phyloP scores from a whole-genome alignment of 2,113 vertebrate species.

The Lontra canadensis region DNA sequence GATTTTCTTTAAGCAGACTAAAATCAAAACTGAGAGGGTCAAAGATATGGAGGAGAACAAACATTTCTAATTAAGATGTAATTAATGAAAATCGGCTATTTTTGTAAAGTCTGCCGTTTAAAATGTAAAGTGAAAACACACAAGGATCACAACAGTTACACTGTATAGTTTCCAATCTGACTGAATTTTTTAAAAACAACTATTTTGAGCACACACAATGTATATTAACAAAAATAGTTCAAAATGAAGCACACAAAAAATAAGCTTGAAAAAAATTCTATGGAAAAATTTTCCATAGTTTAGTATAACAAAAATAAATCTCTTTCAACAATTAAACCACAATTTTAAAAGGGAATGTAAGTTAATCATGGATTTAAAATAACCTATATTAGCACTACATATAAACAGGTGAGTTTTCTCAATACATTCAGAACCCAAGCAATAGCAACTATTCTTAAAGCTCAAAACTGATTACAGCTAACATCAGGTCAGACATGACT shows the following conservation, averaged over 20 bases:
- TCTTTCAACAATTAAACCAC: slow-evolving; percentile 71
- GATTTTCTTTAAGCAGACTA: slow-evolving; percentile 68
- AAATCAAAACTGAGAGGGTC: slow-evolving; percentile 62
- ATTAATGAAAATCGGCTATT: slow-evolving; percentile 40
- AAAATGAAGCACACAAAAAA: slow-evolving; percentile 73
- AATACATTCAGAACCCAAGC: slow-evolving; percentile 74
- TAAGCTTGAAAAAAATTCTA: slow-evolving; percentile 70
- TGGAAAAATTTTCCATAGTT: slow-evolving; percentile 61
- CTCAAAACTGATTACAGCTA: slow-evolving; percentile 73
- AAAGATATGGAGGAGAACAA: slow-evolving; percentile 61
- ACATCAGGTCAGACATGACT: slow-evolving; percentile 68
- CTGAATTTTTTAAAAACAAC: slow-evolving; percentile 50
- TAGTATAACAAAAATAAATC: slow-evolving; percentile 75
- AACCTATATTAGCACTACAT: slow-evolving; percentile 74
- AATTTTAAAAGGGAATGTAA: slow-evolving; percentile 75
- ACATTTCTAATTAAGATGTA: slow-evolving; percentile 59
- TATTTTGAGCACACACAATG: slow-evolving; percentile 65
- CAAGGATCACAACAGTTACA: slow-evolving; percentile 55
- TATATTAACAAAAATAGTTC: slow-evolving; percentile 63
- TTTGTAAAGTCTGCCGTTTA: slow-evolving; percentile 68
- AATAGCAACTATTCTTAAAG: slow-evolving; percentile 76
- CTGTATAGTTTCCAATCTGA: slow-evolving; percentile 57
- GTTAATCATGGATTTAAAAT: slow-evolving; percentile 64
- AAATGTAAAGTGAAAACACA: slow-evolving; percentile 63
- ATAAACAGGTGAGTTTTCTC: slow-evolving; percentile 69